Evolutionary conservation across 2,797 vertebrate genomes (phyloP).

Genomic region (Melopsittacus undulatus): DNA sequence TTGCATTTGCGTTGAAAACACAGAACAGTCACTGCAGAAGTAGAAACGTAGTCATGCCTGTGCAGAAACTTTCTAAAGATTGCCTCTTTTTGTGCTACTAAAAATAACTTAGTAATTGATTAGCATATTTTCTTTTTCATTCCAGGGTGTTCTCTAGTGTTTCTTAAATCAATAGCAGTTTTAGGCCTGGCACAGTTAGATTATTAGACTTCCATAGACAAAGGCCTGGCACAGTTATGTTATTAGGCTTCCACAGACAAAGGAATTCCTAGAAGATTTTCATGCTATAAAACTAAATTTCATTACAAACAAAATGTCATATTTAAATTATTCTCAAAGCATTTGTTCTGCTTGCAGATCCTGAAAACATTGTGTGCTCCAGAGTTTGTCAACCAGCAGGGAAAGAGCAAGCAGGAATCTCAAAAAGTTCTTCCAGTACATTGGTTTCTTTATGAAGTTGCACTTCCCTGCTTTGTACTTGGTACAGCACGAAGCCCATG

Average conservation of each 20-base stretch:
- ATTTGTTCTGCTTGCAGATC: neutral
- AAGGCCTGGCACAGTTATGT: neutral
- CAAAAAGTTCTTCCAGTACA: fast-evolving
- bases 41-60: neutral
- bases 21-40: neutral
- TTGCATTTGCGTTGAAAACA: neutral
- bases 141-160: neutral
- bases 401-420: neutral
- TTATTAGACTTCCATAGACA: neutral
- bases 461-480: neutral
- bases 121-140: neutral
- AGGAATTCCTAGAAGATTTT: constrained; percentile 16
- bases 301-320: neutral
- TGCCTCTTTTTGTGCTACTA: neutral
- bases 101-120: neutral
- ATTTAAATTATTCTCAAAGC: neutral
- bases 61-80: neutral
- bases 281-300: neutral
- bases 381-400: neutral
- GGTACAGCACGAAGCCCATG: neutral
- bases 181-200: neutral
- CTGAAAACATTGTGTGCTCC: neutral
- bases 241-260: neutral
- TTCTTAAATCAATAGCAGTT: neutral
- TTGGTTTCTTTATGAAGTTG: neutral